phyloP scores from a whole-genome alignment of 1,140 invertebrate genomes.

The Caligus rogercresseyi region DNA sequence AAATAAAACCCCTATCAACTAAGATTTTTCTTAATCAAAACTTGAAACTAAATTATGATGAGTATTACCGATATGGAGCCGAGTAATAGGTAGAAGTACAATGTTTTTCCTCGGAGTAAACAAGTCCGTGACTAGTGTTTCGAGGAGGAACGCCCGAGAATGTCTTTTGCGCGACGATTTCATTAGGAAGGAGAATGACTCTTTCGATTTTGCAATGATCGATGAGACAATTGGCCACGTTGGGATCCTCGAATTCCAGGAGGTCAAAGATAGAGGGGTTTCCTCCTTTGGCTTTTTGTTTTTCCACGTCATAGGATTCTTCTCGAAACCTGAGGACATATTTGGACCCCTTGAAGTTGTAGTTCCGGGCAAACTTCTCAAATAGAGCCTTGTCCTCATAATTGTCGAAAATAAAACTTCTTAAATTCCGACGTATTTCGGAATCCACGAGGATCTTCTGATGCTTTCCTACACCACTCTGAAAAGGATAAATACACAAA shows the following conservation, averaged over 20 bases:
- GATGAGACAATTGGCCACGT: slow-evolving; percentile 64
- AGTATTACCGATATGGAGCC: background rate
- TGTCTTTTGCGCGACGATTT: slow-evolving; percentile 40
- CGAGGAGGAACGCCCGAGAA: slow-evolving; percentile 32
- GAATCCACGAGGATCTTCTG: slow-evolving; percentile 20
- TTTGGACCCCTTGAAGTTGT: background rate
- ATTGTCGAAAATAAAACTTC: slow-evolving; percentile 21
- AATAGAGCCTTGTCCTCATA: slow-evolving; percentile 21
- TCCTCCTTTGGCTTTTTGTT: slow-evolving; percentile 31
- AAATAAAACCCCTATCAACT: no score
- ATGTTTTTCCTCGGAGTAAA: background rate
- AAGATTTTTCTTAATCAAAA: no score
- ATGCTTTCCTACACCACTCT: background rate
- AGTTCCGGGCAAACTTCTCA: background rate
- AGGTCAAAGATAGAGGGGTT: slow-evolving; percentile 42
- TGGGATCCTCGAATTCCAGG: slow-evolving; percentile 49
- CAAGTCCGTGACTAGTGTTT: background rate
- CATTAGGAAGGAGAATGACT: slow-evolving; percentile 45
- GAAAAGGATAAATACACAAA: background rate
- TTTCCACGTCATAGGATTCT: slow-evolving; percentile 43
- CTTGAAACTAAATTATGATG: no score
- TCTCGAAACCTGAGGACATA: background rate
- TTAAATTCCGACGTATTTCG: slow-evolving; percentile 18
- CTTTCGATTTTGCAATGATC: slow-evolving; percentile 53
- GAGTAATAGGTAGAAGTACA: background rate